Evolutionary conservation across 2,888 invertebrate genomes (phyloP).

Genomic region (Unio pictorum): DNA sequence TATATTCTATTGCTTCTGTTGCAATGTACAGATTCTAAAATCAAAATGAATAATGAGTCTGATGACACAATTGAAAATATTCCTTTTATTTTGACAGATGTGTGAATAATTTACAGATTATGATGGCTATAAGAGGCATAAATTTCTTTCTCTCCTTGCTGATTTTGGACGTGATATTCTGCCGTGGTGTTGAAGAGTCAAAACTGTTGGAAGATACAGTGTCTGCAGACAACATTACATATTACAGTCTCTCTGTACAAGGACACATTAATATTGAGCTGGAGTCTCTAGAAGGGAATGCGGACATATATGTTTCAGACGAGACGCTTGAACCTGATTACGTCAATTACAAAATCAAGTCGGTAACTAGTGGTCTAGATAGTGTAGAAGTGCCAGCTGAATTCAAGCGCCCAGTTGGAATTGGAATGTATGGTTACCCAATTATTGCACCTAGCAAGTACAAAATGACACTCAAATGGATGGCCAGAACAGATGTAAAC

Average conservation of each 20-base stretch:
- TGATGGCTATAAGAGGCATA: no score
- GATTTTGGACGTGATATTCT: no score
- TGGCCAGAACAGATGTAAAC: no score
- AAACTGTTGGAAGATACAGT: constrained; percentile 68
- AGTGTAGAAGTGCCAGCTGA: constrained; percentile 72
- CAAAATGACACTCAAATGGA: no score
- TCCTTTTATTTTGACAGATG: no score
- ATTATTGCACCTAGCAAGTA: constrained; percentile 26
- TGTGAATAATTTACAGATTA: no score
- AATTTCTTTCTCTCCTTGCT: no score
- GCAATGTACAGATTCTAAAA: no score
- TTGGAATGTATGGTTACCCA: constrained; percentile 76
- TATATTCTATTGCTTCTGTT: no score
- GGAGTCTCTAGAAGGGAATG: constrained; percentile 68
- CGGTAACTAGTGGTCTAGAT: constrained; percentile 75
- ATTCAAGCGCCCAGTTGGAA: constrained; percentile 74
- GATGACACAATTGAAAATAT: no score
- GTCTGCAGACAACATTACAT: constrained; percentile 74
- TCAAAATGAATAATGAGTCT: no score
- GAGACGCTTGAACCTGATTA: constrained; percentile 73
- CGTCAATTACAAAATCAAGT: constrained; percentile 74
- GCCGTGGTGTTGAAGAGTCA: no score
- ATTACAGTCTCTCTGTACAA: constrained; percentile 73
- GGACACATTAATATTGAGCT: constrained; percentile 68
- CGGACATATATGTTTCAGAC: constrained; percentile 75